Conservation (phyloP, 2,888 invertebrate genomes). For the Antheraea yamamai region DNA sequence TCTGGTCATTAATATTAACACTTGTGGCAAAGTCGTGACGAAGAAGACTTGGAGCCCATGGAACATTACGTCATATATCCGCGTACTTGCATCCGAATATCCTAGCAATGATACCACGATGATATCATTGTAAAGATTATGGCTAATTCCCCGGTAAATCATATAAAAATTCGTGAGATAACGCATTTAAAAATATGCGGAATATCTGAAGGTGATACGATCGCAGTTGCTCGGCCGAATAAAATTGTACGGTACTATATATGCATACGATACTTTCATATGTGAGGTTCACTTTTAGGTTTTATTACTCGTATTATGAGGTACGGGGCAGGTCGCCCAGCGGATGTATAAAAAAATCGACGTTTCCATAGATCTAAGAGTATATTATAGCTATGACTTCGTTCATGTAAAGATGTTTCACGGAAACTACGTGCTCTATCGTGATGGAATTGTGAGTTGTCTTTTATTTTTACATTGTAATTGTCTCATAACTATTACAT, state of each 20-base stretch:
- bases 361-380: too few species aligned
- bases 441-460: too few species aligned
- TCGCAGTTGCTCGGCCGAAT: neutral
- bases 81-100: conserved; percentile 38
- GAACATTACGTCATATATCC: conserved; percentile 35
- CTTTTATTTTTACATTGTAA: too few species aligned
- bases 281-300: neutral
- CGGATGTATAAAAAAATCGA: too few species aligned
- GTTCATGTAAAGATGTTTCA: too few species aligned
- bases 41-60: conserved; percentile 32
- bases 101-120: conserved; percentile 39
- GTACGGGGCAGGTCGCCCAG: too few species aligned
- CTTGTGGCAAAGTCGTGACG: conserved; percentile 33
- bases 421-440: too few species aligned
- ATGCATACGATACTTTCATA: neutral
- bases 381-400: too few species aligned
- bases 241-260: neutral
- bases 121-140: conserved; percentile 35
- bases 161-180: conserved; percentile 3
- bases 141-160: conserved; percentile 23
- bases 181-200: neutral
- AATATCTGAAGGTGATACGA: neutral
- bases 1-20: conserved; percentile 4
- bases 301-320: neutral
- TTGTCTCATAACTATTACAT: too few species aligned